Evolutionary conservation across 2,888 invertebrate species (phyloP).

Genomic region (Druceiella hillmani): DNA sequence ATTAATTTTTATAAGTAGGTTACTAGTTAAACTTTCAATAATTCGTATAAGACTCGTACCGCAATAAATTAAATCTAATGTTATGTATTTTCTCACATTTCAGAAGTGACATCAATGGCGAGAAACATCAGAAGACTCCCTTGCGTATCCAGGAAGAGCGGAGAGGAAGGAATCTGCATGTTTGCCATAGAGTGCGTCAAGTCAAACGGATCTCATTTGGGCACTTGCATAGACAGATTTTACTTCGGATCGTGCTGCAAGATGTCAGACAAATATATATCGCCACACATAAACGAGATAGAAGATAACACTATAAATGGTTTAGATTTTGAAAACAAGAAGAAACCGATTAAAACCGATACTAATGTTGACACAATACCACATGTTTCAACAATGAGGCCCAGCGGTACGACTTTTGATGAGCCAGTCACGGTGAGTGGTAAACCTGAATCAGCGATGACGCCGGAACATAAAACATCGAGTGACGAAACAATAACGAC

Average conservation of each 20-base stretch:
- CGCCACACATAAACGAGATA: slow-evolving; percentile 57
- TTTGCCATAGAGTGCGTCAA: slow-evolving; percentile 90
- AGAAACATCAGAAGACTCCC: slow-evolving; percentile 86
- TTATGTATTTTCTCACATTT: slow-evolving; percentile 32
- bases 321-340: slow-evolving; percentile 39
- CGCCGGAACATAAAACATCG: too few relatives aligned
- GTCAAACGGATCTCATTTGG: slow-evolving; percentile 85
- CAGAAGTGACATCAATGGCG: slow-evolving; percentile 67
- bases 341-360: slow-evolving; percentile 27
- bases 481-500: too few relatives aligned
- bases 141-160: slow-evolving; percentile 76
- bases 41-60: too few relatives aligned
- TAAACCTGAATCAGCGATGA: too few relatives aligned
- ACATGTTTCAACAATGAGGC: slow-evolving; percentile 14
- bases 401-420: too few relatives aligned
- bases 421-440: too few relatives aligned
- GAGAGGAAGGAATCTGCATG: slow-evolving; percentile 84
- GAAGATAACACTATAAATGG: slow-evolving; percentile 56
- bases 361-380: slow-evolving; percentile 8
- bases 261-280: slow-evolving; percentile 51
- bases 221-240: slow-evolving; percentile 89
- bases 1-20: too few relatives aligned
- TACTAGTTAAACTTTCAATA: too few relatives aligned
- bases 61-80: too few relatives aligned
- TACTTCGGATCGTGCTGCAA: slow-evolving; percentile 92